Evolutionary conservation across 2,888 invertebrate species (phyloP), one percentile per base, ranked within the genome.

Genomic region (Catonia carolina): DNA sequence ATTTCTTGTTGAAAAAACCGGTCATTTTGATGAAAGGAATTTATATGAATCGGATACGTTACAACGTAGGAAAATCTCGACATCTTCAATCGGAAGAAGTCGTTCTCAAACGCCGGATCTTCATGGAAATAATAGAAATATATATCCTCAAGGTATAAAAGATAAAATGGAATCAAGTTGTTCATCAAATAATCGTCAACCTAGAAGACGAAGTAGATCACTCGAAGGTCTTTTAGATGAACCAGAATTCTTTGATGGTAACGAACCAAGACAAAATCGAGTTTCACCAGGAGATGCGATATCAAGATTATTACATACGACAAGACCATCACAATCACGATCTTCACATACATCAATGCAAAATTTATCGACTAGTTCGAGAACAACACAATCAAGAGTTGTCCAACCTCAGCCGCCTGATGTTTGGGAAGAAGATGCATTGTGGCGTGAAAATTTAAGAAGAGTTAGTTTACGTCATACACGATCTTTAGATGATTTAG

Each of bases 381-480:
- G 55, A 48, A 48, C 61, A 8, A 47, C 56, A 2, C 47, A 49
- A 37, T 53, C 54, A 1, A 60, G 60, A 23, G 60, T 53, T 7
- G n/a, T n/a, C n/a, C 60, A 58, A n/a, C 58, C 60, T 2, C 58
- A 58, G 10, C 58, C 61, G n/a, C 60, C 60, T 7, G 64, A 85
- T 69, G 78, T 86, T 36, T 89, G 89, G 89, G 89, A 89, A 68
- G 88, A 90, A 72, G 89, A 90, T 72, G 75, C 81, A 6, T 74
- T 89, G 27, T 90, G 90, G 90, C 77, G 85, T 55, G 89, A 89
- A 67, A 86, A 86, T 67, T 74, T 90, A 50, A 77, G 89, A 60
- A 78, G 85, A 60, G 87, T 87, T 1, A 89, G 89, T 60, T 83
- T 89, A 65, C 77, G 89, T 35, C 89, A 90, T 68, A 89, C 89